Conservation (phyloP, 2,797 vertebrate species). For the Gadopsis marmoratus region DNA sequence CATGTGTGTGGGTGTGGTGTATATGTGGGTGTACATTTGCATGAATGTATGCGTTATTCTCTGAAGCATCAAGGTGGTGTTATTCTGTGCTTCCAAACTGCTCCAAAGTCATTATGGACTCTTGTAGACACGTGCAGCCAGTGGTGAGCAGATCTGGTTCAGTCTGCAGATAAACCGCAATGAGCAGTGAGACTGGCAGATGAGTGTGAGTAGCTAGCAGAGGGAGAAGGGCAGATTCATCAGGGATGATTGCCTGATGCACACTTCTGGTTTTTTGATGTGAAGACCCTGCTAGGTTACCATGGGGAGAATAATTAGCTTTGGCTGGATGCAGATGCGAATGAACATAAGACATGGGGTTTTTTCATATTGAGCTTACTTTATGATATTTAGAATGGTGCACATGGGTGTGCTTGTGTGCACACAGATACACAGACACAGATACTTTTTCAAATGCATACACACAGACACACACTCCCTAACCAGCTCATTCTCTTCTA, state of each 20-base stretch:
- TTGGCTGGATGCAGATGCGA: constrained; percentile 81
- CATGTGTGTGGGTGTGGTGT: constrained; percentile 27
- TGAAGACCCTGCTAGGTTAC: constrained; percentile 80
- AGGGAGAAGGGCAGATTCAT: constrained; percentile 84
- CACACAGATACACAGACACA: constrained; percentile 41
- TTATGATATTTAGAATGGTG: constrained; percentile 69
- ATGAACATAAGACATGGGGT: constrained; percentile 71
- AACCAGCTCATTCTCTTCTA: constrained; percentile 74
- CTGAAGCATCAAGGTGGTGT: constrained; percentile 41
- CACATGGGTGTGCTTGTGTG: constrained; percentile 53
- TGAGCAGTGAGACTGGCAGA: constrained; percentile 79
- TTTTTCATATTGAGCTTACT: constrained; percentile 75
- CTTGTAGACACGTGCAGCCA: constrained; percentile 71
- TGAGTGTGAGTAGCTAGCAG: constrained; percentile 79
- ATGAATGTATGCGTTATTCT: constrained; percentile 31
- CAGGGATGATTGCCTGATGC: constrained; percentile 83
- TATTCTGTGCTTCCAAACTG: constrained; percentile 68
- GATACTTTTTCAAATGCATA: constrained; percentile 47
- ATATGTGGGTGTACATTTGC: constrained; percentile 9
- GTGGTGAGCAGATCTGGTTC: constrained; percentile 70
- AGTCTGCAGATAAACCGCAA: constrained; percentile 69
- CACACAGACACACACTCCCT: constrained; percentile 60
- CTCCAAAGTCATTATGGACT: constrained; percentile 75
- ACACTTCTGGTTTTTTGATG: constrained; percentile 82
- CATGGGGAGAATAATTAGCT: constrained; percentile 85